Conservation (phyloP, 2,888 invertebrate species). For the Blomia tropicalis region DNA sequence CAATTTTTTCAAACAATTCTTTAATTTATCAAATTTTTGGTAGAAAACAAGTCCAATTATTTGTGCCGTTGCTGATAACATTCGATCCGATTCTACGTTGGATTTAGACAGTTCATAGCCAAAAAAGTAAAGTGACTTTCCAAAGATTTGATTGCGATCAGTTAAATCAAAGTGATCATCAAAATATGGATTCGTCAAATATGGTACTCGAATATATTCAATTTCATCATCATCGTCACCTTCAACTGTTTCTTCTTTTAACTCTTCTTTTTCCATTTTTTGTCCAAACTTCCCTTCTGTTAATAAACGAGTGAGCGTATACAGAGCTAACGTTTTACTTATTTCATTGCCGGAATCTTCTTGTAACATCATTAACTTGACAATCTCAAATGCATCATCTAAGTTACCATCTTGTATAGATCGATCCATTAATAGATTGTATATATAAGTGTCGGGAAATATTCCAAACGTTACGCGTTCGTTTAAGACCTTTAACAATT, state of each 20-base stretch:
- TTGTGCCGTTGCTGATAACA: conserved; percentile 33
- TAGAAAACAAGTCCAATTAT: conserved; percentile 51
- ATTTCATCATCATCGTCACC: conserved; percentile 31
- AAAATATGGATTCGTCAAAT: conserved; percentile 60
- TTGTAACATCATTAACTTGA: conserved; percentile 66
- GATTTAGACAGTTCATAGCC: conserved; percentile 29
- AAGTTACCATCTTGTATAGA: conserved; percentile 53
- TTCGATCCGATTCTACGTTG: background rate
- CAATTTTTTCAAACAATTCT: background rate
- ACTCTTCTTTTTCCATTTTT: background rate
- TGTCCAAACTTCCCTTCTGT: conserved; percentile 33
- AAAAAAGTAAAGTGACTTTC: conserved; percentile 53
- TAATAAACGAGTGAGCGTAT: conserved; percentile 54
- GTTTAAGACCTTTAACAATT: conserved; percentile 54
- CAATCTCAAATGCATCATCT: conserved; percentile 54
- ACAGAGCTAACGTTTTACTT: conserved; percentile 50
- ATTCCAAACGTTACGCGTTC: conserved; percentile 74
- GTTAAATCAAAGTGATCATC: conserved; percentile 78
- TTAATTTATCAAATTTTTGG: conserved; percentile 47
- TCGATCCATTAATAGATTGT: conserved; percentile 61
- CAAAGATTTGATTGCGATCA: conserved; percentile 52
- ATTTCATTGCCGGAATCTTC: conserved; percentile 63
- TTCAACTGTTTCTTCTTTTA: conserved; percentile 32
- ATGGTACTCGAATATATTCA: conserved; percentile 50
- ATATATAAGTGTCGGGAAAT: conserved; percentile 64